Evolutionary conservation across 92 coral and sea anemone species (phyloP), one percentile per base, ranked within the genome.

Genomic region (Paramuricea clavata): DNA sequence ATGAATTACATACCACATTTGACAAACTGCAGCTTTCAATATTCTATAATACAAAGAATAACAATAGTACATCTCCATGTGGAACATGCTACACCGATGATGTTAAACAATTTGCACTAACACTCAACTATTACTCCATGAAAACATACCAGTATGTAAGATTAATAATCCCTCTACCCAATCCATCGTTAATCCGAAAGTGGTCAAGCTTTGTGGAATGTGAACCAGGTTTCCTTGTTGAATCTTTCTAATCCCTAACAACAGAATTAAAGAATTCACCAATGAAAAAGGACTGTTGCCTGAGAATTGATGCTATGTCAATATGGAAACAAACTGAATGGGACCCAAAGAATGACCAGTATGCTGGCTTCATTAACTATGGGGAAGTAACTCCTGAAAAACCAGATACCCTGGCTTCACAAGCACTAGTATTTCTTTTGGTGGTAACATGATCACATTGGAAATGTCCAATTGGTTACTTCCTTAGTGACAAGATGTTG

Each of bases 221-320:
- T 87, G 90, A 13, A 72, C 87, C 47, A 80, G 83, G 35, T 81
- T 69, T n/a, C n/a, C n/a, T n/a, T n/a, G n/a, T n/a, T n/a, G n/a
- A n/a, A n/a, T n/a, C n/a, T 36, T 92, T 92, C 28, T 88, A 81
- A 34, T 85, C 88, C 78, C 86, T 90, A 6, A 72, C 81, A 56
- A 86, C 81, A 62, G 94, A 89, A 69, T 43, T 89, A 31, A 85
- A 89, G 25, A 88, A 75, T 22, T 71, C 52, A 47, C 13, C 52
- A 47, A 47, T 15, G 17, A 47, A 47, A 9, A 47, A 47, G 17
- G 52, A 47, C 52, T 47, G 52, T 15, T 47, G 52, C 17, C 13
- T 47, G 9, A 47, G 3, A 47, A 47, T 15, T 9, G 44, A 39
- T 39, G 44, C 44, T 39, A 39, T 39, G 44, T 39, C 44, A 4